phyloP scores from a whole-genome alignment of 2,113 vertebrate genomes.

The Bufo gargarizans region DNA sequence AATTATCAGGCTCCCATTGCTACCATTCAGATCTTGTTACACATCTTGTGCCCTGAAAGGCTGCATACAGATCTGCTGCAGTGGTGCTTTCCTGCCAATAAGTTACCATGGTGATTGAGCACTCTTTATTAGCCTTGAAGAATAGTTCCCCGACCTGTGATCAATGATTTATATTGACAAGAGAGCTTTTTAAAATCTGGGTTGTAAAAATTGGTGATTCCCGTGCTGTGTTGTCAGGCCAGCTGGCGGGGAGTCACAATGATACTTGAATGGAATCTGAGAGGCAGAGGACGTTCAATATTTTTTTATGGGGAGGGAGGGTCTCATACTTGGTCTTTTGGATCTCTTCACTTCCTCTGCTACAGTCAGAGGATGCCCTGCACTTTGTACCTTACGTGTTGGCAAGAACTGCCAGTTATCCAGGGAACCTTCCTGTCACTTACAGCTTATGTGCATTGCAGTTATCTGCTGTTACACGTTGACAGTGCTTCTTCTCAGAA shows the following conservation, averaged over 20 bases:
- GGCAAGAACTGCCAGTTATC: neutral
- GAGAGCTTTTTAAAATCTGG: neutral
- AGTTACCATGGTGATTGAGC: constrained; percentile 53
- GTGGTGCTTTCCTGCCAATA: constrained; percentile 25
- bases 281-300: neutral
- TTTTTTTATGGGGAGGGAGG: neutral
- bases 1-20: neutral
- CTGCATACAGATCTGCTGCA: constrained; percentile 26
- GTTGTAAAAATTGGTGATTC: constrained; percentile 20
- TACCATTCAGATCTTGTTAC: constrained; percentile 13
- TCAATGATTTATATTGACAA: constrained; percentile 32
- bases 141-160: constrained; percentile 23
- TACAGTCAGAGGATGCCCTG: neutral
- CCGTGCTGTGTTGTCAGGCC: constrained; percentile 13
- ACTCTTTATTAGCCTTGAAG: constrained; percentile 9
- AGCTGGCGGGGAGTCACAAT: neutral
- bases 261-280: neutral
- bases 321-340: neutral
- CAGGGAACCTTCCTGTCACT: neutral
- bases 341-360: neutral
- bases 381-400: no score
- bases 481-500: no score
- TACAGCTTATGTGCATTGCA: no score
- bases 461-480: no score
- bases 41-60: neutral